Evolutionary conservation across 2,113 vertebrate species (phyloP).

Genomic region (Mormoops blainvillei): DNA sequence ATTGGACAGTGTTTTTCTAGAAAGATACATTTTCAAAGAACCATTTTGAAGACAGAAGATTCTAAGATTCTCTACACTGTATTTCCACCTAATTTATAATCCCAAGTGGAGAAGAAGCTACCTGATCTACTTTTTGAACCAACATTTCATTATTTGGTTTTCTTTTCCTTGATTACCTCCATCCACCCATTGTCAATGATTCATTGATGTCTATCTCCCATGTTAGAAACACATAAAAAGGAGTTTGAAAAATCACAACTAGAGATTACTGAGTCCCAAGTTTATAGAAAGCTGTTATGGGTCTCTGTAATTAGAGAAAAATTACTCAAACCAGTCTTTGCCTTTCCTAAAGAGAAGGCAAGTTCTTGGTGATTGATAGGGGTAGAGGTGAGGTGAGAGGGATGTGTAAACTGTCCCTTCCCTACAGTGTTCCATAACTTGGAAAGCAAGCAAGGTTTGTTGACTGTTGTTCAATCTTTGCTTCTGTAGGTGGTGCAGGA

Average conservation of each 20-base stretch:
- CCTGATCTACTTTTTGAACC: not conserved
- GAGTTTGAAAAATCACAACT: not conserved
- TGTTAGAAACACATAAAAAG: not conserved
- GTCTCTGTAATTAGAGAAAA: not conserved
- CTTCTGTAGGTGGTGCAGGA: not conserved
- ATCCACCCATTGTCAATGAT: not conserved
- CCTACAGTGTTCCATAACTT: not conserved
- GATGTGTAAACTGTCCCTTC: not conserved
- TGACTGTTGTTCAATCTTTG: not conserved
- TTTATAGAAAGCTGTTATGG: not conserved
- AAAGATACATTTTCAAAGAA: not conserved
- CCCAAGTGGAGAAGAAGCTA: not conserved
- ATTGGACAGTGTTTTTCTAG: not conserved
- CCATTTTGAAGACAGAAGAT: not conserved
- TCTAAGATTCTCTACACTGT: not conserved
- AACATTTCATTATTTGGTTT: not conserved
- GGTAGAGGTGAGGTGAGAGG: too few relatives aligned
- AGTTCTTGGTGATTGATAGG: not conserved
- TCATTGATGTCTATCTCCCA: not conserved
- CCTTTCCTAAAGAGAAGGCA: not conserved
- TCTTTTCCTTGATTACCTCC: not conserved
- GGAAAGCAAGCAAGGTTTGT: not conserved
- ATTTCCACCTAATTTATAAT: not conserved
- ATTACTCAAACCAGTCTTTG: not conserved
- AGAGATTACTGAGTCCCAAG: not conserved